These are phyloP conservation scores for Dimorphilus gyrociliatus DNA, from an alignment of 2,888 invertebrate genomes.

Conservation along the genomic window DNA sequence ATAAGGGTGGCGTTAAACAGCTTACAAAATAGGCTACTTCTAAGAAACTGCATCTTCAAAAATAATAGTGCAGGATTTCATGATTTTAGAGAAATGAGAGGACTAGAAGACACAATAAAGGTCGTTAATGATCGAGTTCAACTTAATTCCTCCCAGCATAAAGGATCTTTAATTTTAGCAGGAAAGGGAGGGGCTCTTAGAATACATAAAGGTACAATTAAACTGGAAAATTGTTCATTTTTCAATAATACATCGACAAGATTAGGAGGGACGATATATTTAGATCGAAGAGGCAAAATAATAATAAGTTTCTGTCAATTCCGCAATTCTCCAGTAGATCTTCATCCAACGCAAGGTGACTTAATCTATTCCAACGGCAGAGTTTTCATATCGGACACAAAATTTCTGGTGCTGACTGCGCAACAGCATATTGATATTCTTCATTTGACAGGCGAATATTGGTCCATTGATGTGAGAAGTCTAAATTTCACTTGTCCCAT, in stretches of 20 bases:
- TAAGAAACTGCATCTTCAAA: conserved; percentile 6
- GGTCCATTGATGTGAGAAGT: no score
- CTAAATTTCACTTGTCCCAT: no score
- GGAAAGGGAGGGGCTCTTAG: conserved; percentile 9
- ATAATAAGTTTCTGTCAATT: conserved; percentile 3
- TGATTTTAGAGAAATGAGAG: no score
- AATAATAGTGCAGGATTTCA: conserved; percentile 10
- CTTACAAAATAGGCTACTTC: neutral
- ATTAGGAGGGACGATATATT: conserved; percentile 10
- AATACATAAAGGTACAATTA: conserved; percentile 5
- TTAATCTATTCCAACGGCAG: conserved; percentile 9
- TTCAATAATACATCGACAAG: no score
- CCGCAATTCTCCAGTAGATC: conserved; percentile 1
- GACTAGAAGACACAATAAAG: no score
- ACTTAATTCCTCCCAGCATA: no score
- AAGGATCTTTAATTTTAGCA: no score
- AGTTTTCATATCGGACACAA: no score
- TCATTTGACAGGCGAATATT: no score
- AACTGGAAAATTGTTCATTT: conserved; percentile 5
- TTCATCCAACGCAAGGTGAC: conserved; percentile 8
- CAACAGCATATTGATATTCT: no score
- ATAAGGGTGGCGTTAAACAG: conserved; percentile 3
- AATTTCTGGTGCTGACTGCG: no score
- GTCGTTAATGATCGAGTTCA: no score
- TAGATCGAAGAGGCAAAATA: conserved; percentile 8